phyloP scores from a whole-genome alignment of 2,113 vertebrate genomes.

The Callionymus lyra region DNA sequence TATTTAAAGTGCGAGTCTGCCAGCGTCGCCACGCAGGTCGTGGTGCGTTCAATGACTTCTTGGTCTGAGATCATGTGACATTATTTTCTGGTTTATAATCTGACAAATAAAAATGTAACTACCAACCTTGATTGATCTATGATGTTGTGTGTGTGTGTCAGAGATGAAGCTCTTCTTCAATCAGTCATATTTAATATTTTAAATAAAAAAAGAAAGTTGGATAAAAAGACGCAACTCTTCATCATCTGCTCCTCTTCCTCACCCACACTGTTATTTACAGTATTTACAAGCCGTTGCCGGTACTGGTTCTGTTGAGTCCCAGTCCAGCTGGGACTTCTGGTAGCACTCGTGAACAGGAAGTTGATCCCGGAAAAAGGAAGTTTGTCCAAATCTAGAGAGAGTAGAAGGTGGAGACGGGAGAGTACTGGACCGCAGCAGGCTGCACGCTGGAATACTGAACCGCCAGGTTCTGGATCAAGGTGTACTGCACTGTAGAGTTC shows the following conservation, averaged over 20 bases:
- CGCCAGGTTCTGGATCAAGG: no score
- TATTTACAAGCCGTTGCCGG: constrained; percentile 22
- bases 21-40: constrained; percentile 32
- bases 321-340: constrained; percentile 27
- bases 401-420: constrained; percentile 60
- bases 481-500: constrained; percentile 52
- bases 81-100: background rate
- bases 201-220: no score
- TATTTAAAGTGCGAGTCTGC: constrained; percentile 41
- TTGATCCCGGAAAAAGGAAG: constrained; percentile 24
- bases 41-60: constrained; percentile 7
- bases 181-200: no score
- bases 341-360: constrained; percentile 54
- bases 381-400: constrained; percentile 42
- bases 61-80: constrained; percentile 6
- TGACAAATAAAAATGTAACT: background rate
- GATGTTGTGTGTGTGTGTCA: no score
- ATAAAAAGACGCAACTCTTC: no score
- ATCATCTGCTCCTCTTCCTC: constrained; percentile 1
- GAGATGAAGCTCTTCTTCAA: no score
- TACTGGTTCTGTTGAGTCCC: constrained; percentile 4
- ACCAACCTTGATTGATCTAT: no score
- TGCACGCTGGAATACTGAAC: no score
- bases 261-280: constrained; percentile 37
- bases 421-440: constrained; percentile 8